Evolutionary conservation across 2,797 vertebrate genomes (phyloP), one percentile per base, ranked within the genome.

Genomic region (Tinamus major): DNA sequence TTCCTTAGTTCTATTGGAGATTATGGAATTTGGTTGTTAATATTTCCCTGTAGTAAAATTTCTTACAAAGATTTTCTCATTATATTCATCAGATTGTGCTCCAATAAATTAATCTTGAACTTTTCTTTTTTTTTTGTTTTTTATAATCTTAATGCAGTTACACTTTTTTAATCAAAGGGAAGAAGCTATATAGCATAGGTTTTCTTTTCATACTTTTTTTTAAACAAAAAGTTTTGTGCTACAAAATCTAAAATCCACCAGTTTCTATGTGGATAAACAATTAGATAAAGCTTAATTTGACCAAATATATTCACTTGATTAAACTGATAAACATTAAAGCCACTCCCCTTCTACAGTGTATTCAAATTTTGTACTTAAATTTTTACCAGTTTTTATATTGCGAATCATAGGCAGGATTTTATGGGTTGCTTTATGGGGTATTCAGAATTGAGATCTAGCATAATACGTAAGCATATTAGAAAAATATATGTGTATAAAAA

Each of bases 41-140:
- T 93, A 90, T 89, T 79, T 96, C 92, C 95, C 88, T 93, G 91
- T 87, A 82, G 79, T 96, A 95, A 97, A 64, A 95, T 82, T 94
- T 86, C 46, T 87, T 75, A 94, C 87, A 91, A 85, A 89, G 85
- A 95, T 95, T 90, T 95, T 96, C 90, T 92, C 69, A 80, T 93
- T 85, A 63, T 91, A 80, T 87, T 93, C 80, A 71, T 95, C 87
- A 87, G 55, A 29, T 95, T 95, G 90, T 96, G 95, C 71, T 95
- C 93, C 93, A 95, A 81, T 41, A 4, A 1, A 93, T 95, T 84
- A 86, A 95, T 89, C 93, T 94, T 89, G 91, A 95, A 89, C 90
- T 87, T 93, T 95, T 90, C n/a, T 79, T 90, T 97, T 96, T 94
- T 80, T 81, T 78, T 93, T 49, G 11, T 44, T 48, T 44, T 44